Conservation (phyloP, 2,797 vertebrate species). For the Rhinella marina region DNA sequence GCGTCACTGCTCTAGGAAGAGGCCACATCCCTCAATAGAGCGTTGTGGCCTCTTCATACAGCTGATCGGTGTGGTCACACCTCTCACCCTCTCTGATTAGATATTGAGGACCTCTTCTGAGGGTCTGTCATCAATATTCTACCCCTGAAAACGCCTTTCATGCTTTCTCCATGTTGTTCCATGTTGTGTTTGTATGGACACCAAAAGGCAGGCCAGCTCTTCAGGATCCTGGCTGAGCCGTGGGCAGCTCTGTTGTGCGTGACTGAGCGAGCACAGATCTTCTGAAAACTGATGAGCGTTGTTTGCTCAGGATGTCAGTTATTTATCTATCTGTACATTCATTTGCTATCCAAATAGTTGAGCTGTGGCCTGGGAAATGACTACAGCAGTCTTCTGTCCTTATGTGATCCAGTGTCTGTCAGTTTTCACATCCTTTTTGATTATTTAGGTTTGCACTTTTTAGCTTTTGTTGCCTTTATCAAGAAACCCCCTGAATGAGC, state of each 20-base stretch:
- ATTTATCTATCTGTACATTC: conserved; percentile 12
- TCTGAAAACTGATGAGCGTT: conserved; percentile 27
- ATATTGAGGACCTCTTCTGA: too few species aligned
- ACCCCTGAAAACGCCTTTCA: too few species aligned
- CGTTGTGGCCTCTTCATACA: too few species aligned
- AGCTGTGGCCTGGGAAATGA: conserved; percentile 35
- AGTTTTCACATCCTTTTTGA: neutral
- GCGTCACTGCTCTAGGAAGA: too few species aligned
- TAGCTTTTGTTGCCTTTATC: too few species aligned
- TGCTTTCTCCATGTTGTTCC: too few species aligned
- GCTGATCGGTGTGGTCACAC: too few species aligned
- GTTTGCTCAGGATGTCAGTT: conserved; percentile 47
- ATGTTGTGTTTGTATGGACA: neutral
- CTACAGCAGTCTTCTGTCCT: neutral
- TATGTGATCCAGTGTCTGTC: neutral
- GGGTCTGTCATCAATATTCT: too few species aligned
- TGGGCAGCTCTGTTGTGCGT: conserved; percentile 15
- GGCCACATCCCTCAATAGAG: too few species aligned
- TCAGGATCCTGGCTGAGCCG: neutral
- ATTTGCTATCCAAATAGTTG: conserved; percentile 41
- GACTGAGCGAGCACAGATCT: conserved; percentile 39
- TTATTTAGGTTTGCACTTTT: neutral
- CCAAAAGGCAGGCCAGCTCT: neutral
- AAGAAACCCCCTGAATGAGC: too few species aligned
- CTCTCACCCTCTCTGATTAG: too few species aligned